Evolutionary conservation across 2,888 invertebrate species (phyloP).

Genomic region (Drosophila cognata): DNA sequence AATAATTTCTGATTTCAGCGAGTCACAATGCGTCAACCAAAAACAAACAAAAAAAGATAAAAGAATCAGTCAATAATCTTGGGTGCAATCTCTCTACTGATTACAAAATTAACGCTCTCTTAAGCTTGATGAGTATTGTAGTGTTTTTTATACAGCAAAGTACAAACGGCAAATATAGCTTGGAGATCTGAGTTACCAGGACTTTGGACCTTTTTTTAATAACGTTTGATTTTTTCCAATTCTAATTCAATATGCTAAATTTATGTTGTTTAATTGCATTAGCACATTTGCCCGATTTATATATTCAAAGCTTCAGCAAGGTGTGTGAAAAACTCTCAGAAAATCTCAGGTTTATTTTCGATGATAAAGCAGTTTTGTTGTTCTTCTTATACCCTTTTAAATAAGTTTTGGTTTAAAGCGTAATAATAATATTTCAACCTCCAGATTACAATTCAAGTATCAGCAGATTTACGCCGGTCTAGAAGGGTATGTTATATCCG

Average conservation of each 20-base stretch:
- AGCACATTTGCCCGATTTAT: neutral
- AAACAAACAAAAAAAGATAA: neutral
- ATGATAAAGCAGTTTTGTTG: too few relatives aligned
- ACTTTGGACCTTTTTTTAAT: neutral
- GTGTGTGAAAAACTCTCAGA: too few relatives aligned
- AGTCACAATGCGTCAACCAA: slow-evolving; percentile 52
- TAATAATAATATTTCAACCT: neutral
- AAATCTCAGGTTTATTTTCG: too few relatives aligned
- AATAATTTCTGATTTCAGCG: slow-evolving; percentile 27
- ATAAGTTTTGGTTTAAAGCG: neutral
- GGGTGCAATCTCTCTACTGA: neutral
- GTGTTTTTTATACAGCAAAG: neutral
- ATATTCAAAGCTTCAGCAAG: too few relatives aligned
- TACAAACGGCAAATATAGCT: neutral
- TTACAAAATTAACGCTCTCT: neutral
- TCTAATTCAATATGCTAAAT: neutral
- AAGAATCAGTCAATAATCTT: neutral
- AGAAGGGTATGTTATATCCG: neutral
- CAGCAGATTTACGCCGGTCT: neutral
- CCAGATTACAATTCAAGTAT: neutral
- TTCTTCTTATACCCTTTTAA: neutral
- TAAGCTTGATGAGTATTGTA: neutral
- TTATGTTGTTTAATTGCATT: neutral
- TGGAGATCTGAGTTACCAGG: neutral
- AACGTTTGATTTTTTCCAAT: neutral